Percentiles rank a stretch among this genome's conserved stretches.
phyloP scores from a whole-genome alignment of 2,113 vertebrate species.

The Chauna torquata region DNA sequence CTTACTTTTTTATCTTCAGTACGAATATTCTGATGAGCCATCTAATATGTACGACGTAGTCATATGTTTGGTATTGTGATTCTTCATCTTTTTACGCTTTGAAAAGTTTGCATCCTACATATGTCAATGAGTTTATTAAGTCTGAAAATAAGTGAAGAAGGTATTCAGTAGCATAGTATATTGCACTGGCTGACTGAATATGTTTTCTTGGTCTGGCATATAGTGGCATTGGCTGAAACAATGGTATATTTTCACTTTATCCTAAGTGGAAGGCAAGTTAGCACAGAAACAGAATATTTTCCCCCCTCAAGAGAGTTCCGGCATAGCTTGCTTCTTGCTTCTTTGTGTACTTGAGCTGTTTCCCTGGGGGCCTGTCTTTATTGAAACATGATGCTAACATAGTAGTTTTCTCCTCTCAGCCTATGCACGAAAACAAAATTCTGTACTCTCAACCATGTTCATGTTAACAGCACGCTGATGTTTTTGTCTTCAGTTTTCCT shows the following conservation, averaged over 20 bases:
- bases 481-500: neutral
- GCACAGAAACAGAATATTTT: neutral
- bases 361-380: neutral
- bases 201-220: neutral
- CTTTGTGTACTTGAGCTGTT: neutral
- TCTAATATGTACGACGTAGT: neutral
- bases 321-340: neutral
- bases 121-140: neutral
- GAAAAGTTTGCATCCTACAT: neutral
- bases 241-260: neutral
- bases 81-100: neutral
- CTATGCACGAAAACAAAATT: neutral
- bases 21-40: neutral
- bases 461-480: neutral
- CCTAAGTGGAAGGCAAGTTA: neutral
- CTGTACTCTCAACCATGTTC: neutral
- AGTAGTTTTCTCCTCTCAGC: neutral
- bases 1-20: neutral
- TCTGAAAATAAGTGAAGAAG: neutral
- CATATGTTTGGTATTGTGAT: neutral
- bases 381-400: neutral
- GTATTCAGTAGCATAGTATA: neutral
- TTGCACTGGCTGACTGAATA: neutral
- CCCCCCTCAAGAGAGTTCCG: neutral
- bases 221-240: neutral